Evolutionary conservation across 2,888 invertebrate species (phyloP), one percentile per base, ranked within the genome.

Genomic region (Tribolium freemani): DNA sequence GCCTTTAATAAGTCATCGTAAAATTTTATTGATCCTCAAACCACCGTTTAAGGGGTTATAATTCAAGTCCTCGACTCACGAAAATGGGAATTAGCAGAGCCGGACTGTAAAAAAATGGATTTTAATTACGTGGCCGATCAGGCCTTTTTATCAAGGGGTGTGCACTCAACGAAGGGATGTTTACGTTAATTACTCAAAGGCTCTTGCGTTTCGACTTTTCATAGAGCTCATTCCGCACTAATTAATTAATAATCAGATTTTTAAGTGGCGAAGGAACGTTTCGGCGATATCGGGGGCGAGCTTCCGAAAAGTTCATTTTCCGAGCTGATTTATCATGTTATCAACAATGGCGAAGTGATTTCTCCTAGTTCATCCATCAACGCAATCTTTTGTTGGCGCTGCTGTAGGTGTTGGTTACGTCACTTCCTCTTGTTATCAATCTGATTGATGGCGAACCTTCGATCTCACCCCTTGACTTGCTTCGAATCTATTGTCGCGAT

Each of bases 381-480:
- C 71, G 58, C 51, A 58, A 71, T 74, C 74, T 71, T 74, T 74
- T 71, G 64, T 71, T 67, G 71, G 73, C 74, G 76, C 71, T 76
- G 75, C 75, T 77, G 76, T 73, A 80, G 76, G 79, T 79, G 79
- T 75, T 78, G 76, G 78, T 78, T 76, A 75, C 80, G 80, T 80
- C 80, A 80, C 79, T 80, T 81, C 81, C 80, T 77, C 78, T 80
- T 79, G 80, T 81, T 81, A 81, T 81, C 81, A 81, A 78, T 80
- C 79, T 80, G 81, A 80, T 80, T 81, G 81, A 81, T 81, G 81
- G 58, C 48, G 53, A 66, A 56, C 58, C 44, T 70, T 70, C 69
- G 64, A 70, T 73, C 70, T 58, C 70, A 51, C 51, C 68, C 69
- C 51, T 69, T 69, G 48, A 56, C 54, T 57, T 13, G 16, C 16